Conservation (phyloP, 1,140 invertebrate species). For the Phenacoccus solenopsis region DNA sequence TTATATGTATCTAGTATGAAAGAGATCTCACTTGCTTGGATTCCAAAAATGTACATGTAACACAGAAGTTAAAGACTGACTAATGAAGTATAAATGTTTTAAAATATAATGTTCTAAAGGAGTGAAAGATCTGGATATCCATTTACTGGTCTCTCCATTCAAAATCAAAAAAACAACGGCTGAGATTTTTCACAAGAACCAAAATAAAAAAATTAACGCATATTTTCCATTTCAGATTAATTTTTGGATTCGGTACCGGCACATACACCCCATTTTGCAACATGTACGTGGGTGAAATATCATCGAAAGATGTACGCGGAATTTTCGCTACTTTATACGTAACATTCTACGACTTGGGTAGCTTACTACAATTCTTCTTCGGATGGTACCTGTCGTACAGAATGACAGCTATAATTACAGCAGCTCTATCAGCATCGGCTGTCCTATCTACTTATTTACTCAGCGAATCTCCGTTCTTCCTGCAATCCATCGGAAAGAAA, state of each 20-base stretch:
- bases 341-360: slow-evolving; percentile 60
- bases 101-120: too few relatives aligned
- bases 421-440: slow-evolving; percentile 45
- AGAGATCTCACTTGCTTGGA: too few relatives aligned
- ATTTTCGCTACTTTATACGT: slow-evolving; percentile 60
- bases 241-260: not conserved
- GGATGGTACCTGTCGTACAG: slow-evolving; percentile 58
- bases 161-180: too few relatives aligned
- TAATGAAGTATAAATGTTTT: too few relatives aligned
- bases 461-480: slow-evolving; percentile 67
- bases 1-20: too few relatives aligned
- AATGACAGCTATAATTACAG: slow-evolving; percentile 48
- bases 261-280: not conserved
- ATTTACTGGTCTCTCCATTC: too few relatives aligned
- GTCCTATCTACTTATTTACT: slow-evolving; percentile 53
- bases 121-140: too few relatives aligned
- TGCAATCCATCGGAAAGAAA: slow-evolving; percentile 43
- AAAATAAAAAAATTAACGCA: not conserved
- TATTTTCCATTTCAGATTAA: not conserved
- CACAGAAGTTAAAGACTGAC: too few relatives aligned
- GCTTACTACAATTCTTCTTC: slow-evolving; percentile 58
- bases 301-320: slow-evolving; percentile 24
- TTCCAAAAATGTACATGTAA: too few relatives aligned
- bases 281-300: slow-evolving; percentile 26
- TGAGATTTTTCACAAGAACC: too few relatives aligned